A percentile compares a stretch with the other conserved stretches of the same genome.
Evolutionary conservation across 2,888 invertebrate species (phyloP).

Genomic region (Sialis lutaria): DNA sequence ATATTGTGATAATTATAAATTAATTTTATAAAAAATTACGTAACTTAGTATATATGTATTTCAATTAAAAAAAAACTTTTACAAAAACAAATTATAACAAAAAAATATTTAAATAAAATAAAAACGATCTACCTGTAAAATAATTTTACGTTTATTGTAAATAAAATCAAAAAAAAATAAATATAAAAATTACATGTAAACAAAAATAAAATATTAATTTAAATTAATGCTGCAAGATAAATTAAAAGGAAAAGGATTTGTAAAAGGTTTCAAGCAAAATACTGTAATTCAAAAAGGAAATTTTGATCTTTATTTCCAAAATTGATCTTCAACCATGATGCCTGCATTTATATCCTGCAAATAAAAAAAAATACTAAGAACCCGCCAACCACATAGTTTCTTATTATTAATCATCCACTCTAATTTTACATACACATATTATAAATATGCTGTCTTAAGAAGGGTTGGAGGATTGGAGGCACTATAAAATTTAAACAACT

Average conservation of each 20-base stretch:
- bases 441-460: background rate
- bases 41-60: too few relatives aligned
- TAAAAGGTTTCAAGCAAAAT: constrained; percentile 9
- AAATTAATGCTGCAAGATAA: constrained; percentile 1
- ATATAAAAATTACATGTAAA: background rate
- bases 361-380: constrained; percentile 3
- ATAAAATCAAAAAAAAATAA: too few relatives aligned
- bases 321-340: constrained; percentile 12
- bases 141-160: too few relatives aligned
- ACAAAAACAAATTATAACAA: too few relatives aligned
- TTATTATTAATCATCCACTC: background rate
- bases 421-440: background rate
- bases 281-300: constrained; percentile 19
- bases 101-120: too few relatives aligned
- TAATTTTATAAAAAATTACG: too few relatives aligned
- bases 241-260: constrained; percentile 9
- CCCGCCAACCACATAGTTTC: constrained; percentile 3
- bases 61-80: too few relatives aligned
- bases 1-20: too few relatives aligned
- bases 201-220: background rate
- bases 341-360: constrained; percentile 9
- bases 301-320: constrained; percentile 24
- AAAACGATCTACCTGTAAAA: too few relatives aligned
- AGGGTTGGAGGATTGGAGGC: constrained; percentile 7
- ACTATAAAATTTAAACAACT: constrained; percentile 1